Evolutionary conservation across 2,113 vertebrate genomes (phyloP).

Genomic region (Crotophaga sulcirostris): DNA sequence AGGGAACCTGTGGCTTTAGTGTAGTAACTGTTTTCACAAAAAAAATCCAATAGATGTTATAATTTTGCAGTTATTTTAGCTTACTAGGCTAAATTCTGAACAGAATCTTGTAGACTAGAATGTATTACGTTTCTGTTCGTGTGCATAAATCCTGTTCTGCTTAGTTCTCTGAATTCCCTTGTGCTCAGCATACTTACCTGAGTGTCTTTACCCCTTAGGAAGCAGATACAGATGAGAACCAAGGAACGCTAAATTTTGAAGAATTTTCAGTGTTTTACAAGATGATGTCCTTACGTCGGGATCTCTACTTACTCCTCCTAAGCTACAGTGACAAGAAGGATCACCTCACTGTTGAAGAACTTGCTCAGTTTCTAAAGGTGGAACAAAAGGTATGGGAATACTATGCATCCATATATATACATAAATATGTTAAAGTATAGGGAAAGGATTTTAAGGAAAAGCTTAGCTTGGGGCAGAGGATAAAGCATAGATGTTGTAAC

Average conservation of each 20-base stretch:
- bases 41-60: background rate
- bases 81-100: background rate
- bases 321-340: slow-evolving; percentile 95
- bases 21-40: background rate
- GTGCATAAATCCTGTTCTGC: background rate
- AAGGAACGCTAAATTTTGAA: slow-evolving; percentile 92
- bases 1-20: background rate
- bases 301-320: slow-evolving; percentile 91
- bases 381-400: slow-evolving; percentile 89
- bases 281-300: slow-evolving; percentile 96
- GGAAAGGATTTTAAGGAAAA: background rate
- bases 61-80: background rate
- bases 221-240: slow-evolving; percentile 95
- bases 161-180: background rate
- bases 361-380: slow-evolving; percentile 87
- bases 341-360: slow-evolving; percentile 88
- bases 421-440: background rate
- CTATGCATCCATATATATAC: fast-evolving
- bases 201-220: slow-evolving; percentile 76
- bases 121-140: background rate
- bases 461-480: fast-evolving
- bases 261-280: slow-evolving; percentile 98
- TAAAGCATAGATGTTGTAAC: background rate
- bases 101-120: background rate
- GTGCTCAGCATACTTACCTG: background rate